These are phyloP conservation scores for Carassius gibelio DNA, from an alignment of 2,113 vertebrate genomes.

Conservation along the genomic window DNA sequence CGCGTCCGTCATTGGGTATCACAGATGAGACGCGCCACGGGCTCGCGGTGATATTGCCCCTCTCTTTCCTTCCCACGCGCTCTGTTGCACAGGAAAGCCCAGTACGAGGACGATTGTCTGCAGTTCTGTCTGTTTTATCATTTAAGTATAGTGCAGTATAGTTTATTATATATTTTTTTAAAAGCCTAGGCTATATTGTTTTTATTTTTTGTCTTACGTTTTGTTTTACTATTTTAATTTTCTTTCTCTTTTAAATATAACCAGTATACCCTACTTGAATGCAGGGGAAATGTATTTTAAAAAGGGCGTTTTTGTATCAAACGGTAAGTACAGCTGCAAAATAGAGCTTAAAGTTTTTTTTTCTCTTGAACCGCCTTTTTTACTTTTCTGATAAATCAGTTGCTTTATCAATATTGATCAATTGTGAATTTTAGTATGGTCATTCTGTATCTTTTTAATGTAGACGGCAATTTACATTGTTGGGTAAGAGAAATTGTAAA, in stretches of 20 bases:
- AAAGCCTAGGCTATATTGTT: too few relatives aligned
- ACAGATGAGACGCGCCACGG: slow-evolving; percentile 38
- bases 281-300: neutral
- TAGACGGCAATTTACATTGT: neutral
- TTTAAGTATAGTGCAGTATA: neutral
- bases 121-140: neutral
- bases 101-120: slow-evolving; percentile 5
- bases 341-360: neutral
- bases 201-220: neutral
- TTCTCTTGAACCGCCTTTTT: neutral
- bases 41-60: slow-evolving; percentile 44
- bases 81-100: slow-evolving; percentile 16
- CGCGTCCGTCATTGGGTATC: slow-evolving; percentile 55
- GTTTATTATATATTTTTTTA: neutral
- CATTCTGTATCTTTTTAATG: too few relatives aligned
- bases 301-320: neutral
- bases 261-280: neutral
- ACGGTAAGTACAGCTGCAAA: slow-evolving; percentile 6
- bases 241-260: neutral
- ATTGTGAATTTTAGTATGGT: neutral
- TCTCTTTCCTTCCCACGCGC: slow-evolving; percentile 54
- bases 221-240: neutral
- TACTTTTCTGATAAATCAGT: neutral
- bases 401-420: neutral
- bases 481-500: neutral